Percentiles rank a stretch among this genome's conserved stretches.
Evolutionary conservation across 2,888 invertebrate species (phyloP).

Genomic region (Epiblema foenella): DNA sequence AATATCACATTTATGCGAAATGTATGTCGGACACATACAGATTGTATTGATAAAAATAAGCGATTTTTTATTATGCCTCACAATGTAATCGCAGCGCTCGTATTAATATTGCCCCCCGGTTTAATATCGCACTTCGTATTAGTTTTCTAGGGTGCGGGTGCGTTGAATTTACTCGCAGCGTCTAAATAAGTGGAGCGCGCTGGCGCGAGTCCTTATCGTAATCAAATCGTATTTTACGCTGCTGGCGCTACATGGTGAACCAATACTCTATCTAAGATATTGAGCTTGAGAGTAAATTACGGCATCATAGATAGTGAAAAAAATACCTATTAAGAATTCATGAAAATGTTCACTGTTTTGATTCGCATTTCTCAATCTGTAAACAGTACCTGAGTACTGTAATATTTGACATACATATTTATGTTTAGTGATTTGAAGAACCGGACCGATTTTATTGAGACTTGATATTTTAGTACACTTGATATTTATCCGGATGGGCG

Average conservation of each 20-base stretch:
- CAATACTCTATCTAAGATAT: slow-evolving; percentile 51
- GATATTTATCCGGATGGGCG: slow-evolving; percentile 12
- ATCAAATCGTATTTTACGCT: slow-evolving; percentile 73
- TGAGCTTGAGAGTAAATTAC: slow-evolving; percentile 35
- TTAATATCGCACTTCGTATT: slow-evolving; percentile 41
- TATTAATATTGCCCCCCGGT: slow-evolving; percentile 58
- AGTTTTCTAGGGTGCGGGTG: slow-evolving; percentile 31
- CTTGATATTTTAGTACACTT: background rate
- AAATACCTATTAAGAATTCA: slow-evolving; percentile 8
- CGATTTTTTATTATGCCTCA: slow-evolving; percentile 82
- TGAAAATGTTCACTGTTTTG: slow-evolving; percentile 1
- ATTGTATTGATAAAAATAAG: slow-evolving; percentile 85
- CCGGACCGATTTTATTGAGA: background rate
- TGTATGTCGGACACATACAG: slow-evolving; percentile 78
- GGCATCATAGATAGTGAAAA: slow-evolving; percentile 24
- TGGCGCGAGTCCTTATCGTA: slow-evolving; percentile 62
- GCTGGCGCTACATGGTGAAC: slow-evolving; percentile 68
- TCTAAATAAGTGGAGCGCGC: slow-evolving; percentile 37
- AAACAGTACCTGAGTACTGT: background rate
- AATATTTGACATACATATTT: no score
- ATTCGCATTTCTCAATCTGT: background rate
- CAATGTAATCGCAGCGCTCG: slow-evolving; percentile 63
- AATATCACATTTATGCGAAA: slow-evolving; percentile 85
- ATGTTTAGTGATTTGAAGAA: background rate
- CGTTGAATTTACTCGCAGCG: slow-evolving; percentile 33